Percentiles rank a stretch among this genome's conserved stretches.
Evolutionary conservation across 1,140 invertebrate genomes (phyloP).

Genomic region (Atta cephalotes): DNA sequence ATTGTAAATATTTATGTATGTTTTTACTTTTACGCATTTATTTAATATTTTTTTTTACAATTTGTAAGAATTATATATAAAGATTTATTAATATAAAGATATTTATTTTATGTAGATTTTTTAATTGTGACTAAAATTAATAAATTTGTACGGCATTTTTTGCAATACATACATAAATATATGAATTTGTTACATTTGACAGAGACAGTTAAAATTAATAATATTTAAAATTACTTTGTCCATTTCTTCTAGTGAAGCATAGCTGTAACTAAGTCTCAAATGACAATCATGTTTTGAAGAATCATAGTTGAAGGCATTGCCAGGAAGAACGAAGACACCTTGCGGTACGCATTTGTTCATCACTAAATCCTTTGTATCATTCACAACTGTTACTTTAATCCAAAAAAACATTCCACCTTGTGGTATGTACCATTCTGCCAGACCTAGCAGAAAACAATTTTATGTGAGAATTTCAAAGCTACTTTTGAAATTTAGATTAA

Average conservation of each 20-base stretch:
- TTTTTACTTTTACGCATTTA: neutral
- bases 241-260: conserved; percentile 85
- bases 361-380: conserved; percentile 85
- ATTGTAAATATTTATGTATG: neutral
- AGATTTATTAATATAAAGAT: no score
- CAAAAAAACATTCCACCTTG: conserved; percentile 89
- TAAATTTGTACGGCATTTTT: neutral
- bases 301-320: conserved; percentile 85
- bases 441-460: conserved; percentile 79
- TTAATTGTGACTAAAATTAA: neutral
- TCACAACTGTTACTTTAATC: conserved; percentile 86
- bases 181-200: neutral
- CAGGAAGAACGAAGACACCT: conserved; percentile 86
- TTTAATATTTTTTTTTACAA: neutral
- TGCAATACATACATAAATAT: neutral
- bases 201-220: neutral
- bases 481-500: conserved; percentile 7
- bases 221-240: conserved; percentile 83
- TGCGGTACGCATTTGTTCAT: conserved; percentile 84
- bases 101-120: neutral
- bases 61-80: neutral
- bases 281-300: conserved; percentile 82
- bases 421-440: conserved; percentile 87
- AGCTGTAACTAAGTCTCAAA: conserved; percentile 86
- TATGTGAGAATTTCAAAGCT: neutral